Evolutionary conservation across 1,140 invertebrate genomes (phyloP), one percentile per base, ranked within the genome.

Genomic region (Daktulosphaira vitifoliae): DNA sequence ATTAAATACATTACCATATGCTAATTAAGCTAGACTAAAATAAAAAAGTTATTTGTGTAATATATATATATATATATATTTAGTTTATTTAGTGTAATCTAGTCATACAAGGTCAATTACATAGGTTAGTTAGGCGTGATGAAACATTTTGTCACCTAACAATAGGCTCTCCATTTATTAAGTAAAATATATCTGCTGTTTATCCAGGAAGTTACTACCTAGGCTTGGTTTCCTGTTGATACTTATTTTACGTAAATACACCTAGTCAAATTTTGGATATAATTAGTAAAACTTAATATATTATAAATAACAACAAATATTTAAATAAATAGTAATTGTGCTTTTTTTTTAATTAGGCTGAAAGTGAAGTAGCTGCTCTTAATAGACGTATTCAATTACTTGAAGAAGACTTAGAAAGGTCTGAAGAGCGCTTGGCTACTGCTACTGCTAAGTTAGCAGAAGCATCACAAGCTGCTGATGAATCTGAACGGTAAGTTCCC

Each of bases 391-490:
- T 99, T 80, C 93, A 96, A 79, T 83, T 99, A 74, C 81, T 98
- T 77, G 96, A 99, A 81, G 96, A 98, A 78, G 96, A 99, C 79
- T 83, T 98, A 72, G 96, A 98, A 78, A 87, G 95, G 79, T 96
- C 95, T 68, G 96, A 98, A 78, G 93, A 97, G 78, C 88, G 96
- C 79, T 82, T 98, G 72, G 89, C 92, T 74, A 92, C 92, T 70
- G 94, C 95, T 76, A 94, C 94, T 72, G 86, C 88, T 74, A 99
- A 98, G 81, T 81, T 99, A 75, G 92, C 97, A 69, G 95, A 99
- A 82, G 96, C 96, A 71, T 96, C 94, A 70, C 92, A 97, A 78
- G 92, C 94, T 72, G 96, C 96, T 74, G 96, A 99, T 84, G 96
- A 99, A 81, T 96, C 92, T 76, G 96, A 99, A 89, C 92, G 96